These are phyloP conservation scores for Notarius lentiginosus DNA, from an alignment of 2,113 vertebrate genomes.

Conservation along the genomic window DNA sequence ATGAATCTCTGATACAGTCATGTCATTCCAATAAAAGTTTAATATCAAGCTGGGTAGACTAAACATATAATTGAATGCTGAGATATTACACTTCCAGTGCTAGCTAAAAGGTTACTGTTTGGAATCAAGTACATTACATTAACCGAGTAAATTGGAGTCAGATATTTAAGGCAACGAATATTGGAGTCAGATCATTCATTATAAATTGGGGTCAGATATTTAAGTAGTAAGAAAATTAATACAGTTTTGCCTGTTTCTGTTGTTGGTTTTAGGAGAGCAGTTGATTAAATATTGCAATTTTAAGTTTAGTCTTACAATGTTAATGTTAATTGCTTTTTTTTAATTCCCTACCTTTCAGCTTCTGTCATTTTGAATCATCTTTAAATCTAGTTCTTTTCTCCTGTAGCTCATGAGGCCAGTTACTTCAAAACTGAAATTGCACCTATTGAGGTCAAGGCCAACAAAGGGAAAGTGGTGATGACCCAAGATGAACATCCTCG, in stretches of 20 bases:
- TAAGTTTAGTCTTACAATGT: background rate
- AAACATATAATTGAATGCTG: background rate
- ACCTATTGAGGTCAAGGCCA: conserved; percentile 89
- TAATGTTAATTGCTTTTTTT: background rate
- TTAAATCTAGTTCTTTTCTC: background rate
- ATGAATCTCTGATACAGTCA: background rate
- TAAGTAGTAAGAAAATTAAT: background rate
- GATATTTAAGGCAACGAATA: background rate
- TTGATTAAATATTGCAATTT: background rate
- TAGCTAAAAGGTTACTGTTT: background rate
- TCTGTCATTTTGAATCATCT: background rate
- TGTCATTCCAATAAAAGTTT: background rate
- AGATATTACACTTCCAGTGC: background rate
- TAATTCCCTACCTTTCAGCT: background rate
- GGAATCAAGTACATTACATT: background rate
- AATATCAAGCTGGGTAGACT: background rate
- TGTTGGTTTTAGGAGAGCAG: background rate
- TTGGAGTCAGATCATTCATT: background rate
- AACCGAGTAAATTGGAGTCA: background rate
- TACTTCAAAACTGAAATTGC: conserved; percentile 85
- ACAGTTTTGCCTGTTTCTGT: background rate
- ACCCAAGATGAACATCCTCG: conserved; percentile 89
- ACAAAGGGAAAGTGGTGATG: conserved; percentile 84
- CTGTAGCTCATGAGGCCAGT: conserved; percentile 85
- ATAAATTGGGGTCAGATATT: background rate